Percentiles rank a stretch among this genome's conserved stretches.
phyloP scores from a whole-genome alignment of 2,888 invertebrate species.

The Dioctria linearis region DNA sequence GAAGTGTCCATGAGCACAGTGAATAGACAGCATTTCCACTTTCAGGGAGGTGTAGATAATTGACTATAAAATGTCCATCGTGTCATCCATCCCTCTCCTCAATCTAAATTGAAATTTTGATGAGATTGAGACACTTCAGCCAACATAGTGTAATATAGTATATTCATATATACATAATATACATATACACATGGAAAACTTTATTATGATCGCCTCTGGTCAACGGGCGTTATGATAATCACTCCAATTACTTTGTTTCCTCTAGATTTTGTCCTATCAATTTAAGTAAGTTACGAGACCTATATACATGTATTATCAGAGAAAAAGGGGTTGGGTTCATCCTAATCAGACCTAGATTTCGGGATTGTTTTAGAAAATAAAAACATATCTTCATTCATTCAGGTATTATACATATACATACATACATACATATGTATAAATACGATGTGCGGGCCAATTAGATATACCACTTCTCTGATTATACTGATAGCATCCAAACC shows the following conservation, averaged over 20 bases:
- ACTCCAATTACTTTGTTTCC: conserved; percentile 34
- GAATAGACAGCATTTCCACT: conserved; percentile 15
- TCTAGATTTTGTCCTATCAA: conserved; percentile 9
- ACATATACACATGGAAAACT: neutral
- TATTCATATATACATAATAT: neutral
- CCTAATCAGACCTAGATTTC: conserved; percentile 4
- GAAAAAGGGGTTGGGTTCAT: conserved; percentile 17
- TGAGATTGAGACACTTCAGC: conserved; percentile 42
- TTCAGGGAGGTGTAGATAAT: conserved; percentile 33
- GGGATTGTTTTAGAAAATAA: neutral
- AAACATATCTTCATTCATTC: conserved; percentile 6
- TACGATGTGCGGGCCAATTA: conserved; percentile 24
- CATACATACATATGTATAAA: no score
- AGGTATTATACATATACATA: neutral
- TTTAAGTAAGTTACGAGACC: conserved; percentile 33
- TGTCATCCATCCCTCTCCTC: conserved; percentile 23
- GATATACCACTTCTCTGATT: conserved; percentile 11
- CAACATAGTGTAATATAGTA: neutral
- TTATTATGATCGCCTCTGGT: neutral
- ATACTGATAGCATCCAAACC: neutral
- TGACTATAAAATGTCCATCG: conserved; percentile 47
- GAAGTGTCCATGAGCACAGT: conserved; percentile 4
- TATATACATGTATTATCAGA: neutral
- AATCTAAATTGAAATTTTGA: conserved; percentile 45
- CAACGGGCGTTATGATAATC: conserved; percentile 37